phyloP scores from a whole-genome alignment of 2,888 invertebrate genomes.

The Hetaerina titia region DNA sequence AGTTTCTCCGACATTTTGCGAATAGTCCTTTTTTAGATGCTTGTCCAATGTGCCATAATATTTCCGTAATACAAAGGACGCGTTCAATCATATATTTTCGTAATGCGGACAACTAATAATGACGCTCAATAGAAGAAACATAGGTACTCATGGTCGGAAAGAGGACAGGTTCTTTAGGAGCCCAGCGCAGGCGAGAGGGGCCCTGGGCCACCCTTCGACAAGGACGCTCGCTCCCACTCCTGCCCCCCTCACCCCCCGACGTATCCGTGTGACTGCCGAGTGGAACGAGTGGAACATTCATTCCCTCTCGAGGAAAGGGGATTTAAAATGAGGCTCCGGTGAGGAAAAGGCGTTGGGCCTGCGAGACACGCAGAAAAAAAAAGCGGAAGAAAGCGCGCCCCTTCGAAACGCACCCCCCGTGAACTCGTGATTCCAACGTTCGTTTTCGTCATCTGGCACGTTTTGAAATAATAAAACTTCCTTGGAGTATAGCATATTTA shows the following conservation, averaged over 20 bases:
- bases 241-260: not conserved
- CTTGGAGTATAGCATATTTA: not conserved
- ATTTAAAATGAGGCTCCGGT: conserved; percentile 26
- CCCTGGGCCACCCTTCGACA: not conserved
- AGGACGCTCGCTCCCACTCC: not conserved
- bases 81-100: too few species aligned
- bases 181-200: too few species aligned
- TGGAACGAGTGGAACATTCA: not conserved
- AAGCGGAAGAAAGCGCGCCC: not conserved
- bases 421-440: conserved; percentile 53
- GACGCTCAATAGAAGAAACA: too few species aligned
- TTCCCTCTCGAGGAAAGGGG: conserved; percentile 18
- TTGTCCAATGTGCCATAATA: too few species aligned
- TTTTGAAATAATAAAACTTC: not conserved
- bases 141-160: not conserved
- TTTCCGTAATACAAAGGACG: too few species aligned
- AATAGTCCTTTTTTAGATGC: too few species aligned
- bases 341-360: conserved; percentile 41
- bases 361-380: conserved; percentile 25
- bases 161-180: too few species aligned
- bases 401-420: not conserved
- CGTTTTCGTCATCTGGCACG: not conserved
- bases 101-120: too few species aligned
- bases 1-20: too few species aligned
- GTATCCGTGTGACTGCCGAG: not conserved